A percentile compares a stretch with the other conserved stretches of the same genome.
phyloP scores from a whole-genome alignment of 2,113 vertebrate genomes.

The Collichthys lucidus region DNA sequence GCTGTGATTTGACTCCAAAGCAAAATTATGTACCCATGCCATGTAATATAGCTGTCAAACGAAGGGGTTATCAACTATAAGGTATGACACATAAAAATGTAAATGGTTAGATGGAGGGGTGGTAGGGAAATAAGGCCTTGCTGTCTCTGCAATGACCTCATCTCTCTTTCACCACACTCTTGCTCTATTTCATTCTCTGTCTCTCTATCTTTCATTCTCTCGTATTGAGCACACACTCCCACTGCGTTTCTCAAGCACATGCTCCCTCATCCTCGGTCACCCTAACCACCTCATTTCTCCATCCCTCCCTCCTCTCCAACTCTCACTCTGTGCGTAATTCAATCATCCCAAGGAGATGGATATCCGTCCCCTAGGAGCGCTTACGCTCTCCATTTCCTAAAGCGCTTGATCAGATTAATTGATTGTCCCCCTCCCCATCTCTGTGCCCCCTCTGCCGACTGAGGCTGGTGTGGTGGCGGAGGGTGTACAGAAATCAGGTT shows the following conservation, averaged over 20 bases:
- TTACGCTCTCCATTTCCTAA: constrained; percentile 88
- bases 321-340: constrained; percentile 83
- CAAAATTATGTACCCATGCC: constrained; percentile 39
- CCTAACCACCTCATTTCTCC: constrained; percentile 74
- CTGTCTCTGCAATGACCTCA: constrained; percentile 63
- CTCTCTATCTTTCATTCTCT: constrained; percentile 57
- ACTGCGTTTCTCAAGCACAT: constrained; percentile 59
- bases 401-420: constrained; percentile 91
- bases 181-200: constrained; percentile 53
- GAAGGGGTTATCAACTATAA: constrained; percentile 49
- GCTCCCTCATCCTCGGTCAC: constrained; percentile 71
- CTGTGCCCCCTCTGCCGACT: constrained; percentile 48
- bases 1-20: constrained; percentile 47
- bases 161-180: constrained; percentile 56
- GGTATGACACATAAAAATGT: constrained; percentile 64
- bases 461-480: constrained; percentile 47
- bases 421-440: constrained; percentile 71
- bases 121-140: constrained; percentile 21
- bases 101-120: constrained; percentile 43
- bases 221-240: constrained; percentile 55
- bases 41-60: constrained; percentile 64
- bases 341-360: constrained; percentile 88
- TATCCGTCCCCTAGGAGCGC: constrained; percentile 85
- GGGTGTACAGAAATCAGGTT: constrained; percentile 77
- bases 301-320: constrained; percentile 66